Conservation (phyloP, 2,797 vertebrate species). For the Melanotaenia nigrans region DNA sequence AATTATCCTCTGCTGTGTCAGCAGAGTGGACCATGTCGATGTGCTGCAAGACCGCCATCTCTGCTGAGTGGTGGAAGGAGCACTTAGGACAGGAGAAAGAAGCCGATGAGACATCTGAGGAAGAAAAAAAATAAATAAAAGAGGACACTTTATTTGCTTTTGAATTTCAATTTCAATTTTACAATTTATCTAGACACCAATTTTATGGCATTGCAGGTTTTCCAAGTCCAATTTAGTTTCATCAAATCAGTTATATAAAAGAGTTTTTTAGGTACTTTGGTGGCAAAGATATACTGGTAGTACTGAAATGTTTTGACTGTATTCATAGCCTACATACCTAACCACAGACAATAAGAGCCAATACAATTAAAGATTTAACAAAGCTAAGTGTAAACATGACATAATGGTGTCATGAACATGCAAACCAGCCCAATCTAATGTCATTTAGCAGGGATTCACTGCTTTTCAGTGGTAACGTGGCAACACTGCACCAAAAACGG, state of each 20-base stretch:
- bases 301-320: too few species aligned
- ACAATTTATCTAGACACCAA: too few species aligned
- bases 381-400: too few species aligned
- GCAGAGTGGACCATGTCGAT: slow-evolving; percentile 28
- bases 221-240: too few species aligned
- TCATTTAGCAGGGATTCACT: background rate
- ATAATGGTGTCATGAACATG: background rate
- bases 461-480: background rate
- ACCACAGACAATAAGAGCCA: too few species aligned
- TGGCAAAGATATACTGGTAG: too few species aligned
- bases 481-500: background rate
- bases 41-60: slow-evolving; percentile 60
- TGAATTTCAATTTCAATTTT: too few species aligned
- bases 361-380: too few species aligned
- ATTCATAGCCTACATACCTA: too few species aligned
- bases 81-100: slow-evolving; percentile 56
- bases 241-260: too few species aligned
- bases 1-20: slow-evolving; percentile 21
- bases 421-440: background rate
- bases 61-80: slow-evolving; percentile 48
- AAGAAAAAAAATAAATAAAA: slow-evolving; percentile 34
- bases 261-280: too few species aligned
- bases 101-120: slow-evolving; percentile 20
- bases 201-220: too few species aligned
- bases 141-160: background rate